These are phyloP conservation scores for Chamaea fasciata DNA, from an alignment of 2,113 vertebrate species.

Conservation along the genomic window DNA sequence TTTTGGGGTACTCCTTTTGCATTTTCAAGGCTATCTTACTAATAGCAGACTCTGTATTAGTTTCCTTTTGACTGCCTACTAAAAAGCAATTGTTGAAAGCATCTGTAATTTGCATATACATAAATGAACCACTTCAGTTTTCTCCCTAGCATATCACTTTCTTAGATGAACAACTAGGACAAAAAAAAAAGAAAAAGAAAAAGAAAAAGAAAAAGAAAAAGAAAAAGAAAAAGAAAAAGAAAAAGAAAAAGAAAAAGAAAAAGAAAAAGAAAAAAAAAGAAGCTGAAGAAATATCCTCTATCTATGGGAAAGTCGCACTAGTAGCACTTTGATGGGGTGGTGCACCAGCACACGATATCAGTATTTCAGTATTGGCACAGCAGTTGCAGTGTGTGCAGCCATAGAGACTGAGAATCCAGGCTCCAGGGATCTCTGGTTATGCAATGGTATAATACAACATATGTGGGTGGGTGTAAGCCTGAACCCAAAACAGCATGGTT, in stretches of 20 bases:
- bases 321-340: slow-evolving; percentile 23
- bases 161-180: background rate
- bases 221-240: background rate
- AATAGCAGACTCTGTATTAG: background rate
- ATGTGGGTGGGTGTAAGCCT: slow-evolving; percentile 65
- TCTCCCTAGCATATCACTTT: background rate
- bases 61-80: background rate
- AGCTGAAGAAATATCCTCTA: background rate
- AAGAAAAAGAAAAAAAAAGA: background rate
- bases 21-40: background rate
- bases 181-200: background rate
- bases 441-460: slow-evolving; percentile 59
- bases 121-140: background rate
- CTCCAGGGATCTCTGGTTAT: slow-evolving; percentile 49
- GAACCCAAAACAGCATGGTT: slow-evolving; percentile 55
- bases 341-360: background rate
- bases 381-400: slow-evolving; percentile 33
- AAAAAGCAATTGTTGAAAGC: background rate
- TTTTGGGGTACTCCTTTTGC: background rate
- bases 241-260: background rate
- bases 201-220: background rate
- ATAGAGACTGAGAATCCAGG: slow-evolving; percentile 26
- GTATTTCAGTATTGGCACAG: slow-evolving; percentile 12
- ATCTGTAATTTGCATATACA: background rate
- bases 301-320: background rate